Evolutionary conservation across 2,888 invertebrate species (phyloP).

Genomic region (Hypomecis punctinalis): DNA sequence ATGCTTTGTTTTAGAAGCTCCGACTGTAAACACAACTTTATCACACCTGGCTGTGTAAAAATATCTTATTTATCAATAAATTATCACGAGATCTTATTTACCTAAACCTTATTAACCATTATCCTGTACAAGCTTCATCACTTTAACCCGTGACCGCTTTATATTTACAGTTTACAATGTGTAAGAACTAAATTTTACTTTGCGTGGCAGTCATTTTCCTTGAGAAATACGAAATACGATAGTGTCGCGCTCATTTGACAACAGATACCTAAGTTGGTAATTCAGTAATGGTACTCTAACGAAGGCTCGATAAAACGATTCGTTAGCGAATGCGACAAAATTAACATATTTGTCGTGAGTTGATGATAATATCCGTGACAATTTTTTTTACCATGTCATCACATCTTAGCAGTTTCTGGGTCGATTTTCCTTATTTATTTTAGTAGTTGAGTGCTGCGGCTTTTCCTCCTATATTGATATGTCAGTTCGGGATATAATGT

Average conservation of each 20-base stretch:
- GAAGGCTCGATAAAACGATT: constrained; percentile 2
- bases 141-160: background rate
- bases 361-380: constrained; percentile 2
- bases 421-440: constrained; percentile 9
- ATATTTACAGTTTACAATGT: background rate
- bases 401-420: constrained; percentile 6
- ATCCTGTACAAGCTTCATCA: constrained; percentile 1
- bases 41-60: constrained; percentile 5
- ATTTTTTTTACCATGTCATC: constrained; percentile 8
- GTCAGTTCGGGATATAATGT: no score
- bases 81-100: constrained; percentile 8
- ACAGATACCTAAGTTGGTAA: background rate
- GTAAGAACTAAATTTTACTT: background rate
- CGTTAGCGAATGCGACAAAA: constrained; percentile 2
- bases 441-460: background rate
- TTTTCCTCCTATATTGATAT: background rate
- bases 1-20: no score
- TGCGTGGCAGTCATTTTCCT: no score
- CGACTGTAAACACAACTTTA: background rate
- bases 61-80: background rate
- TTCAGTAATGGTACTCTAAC: background rate
- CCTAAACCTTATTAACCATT: constrained; percentile 1
- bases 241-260: background rate
- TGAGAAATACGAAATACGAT: background rate
- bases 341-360: constrained; percentile 18